These are phyloP conservation scores for Botrylloides violaceus DNA, from an alignment of 23 tunicate genomes.

Conservation along the genomic window DNA sequence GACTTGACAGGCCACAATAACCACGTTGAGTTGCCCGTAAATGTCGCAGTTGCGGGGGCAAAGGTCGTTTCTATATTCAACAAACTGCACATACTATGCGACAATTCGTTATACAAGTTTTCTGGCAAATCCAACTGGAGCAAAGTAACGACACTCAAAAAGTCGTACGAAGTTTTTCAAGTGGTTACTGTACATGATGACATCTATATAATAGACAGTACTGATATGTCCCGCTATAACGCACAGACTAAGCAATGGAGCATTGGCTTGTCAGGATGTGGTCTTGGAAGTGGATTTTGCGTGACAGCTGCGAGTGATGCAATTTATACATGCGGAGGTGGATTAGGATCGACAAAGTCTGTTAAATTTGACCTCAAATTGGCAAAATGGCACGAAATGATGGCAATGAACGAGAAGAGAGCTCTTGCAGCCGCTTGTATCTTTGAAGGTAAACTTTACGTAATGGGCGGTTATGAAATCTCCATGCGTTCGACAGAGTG, in stretches of 20 bases:
- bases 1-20: not conserved
- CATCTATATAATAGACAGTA: not conserved
- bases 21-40: not conserved
- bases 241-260: not conserved
- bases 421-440: not conserved
- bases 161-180: not conserved
- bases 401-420: not conserved
- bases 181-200: not conserved
- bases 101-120: not conserved
- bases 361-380: not conserved
- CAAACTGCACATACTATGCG: not conserved
- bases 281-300: not conserved
- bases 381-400: not conserved
- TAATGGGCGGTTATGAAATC: not conserved
- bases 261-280: not conserved
- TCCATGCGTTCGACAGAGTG: not conserved
- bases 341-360: not conserved
- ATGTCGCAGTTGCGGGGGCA: not conserved
- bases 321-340: not conserved
- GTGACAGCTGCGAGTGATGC: not conserved
- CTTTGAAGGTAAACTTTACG: not conserved
- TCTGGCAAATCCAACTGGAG: not conserved
- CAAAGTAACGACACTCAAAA: not conserved
- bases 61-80: not conserved
- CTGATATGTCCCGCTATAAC: not conserved